Evolutionary conservation across 2,113 vertebrate genomes (phyloP), one percentile per base, ranked within the genome.

Genomic region (Cyprinodon variegatus): DNA sequence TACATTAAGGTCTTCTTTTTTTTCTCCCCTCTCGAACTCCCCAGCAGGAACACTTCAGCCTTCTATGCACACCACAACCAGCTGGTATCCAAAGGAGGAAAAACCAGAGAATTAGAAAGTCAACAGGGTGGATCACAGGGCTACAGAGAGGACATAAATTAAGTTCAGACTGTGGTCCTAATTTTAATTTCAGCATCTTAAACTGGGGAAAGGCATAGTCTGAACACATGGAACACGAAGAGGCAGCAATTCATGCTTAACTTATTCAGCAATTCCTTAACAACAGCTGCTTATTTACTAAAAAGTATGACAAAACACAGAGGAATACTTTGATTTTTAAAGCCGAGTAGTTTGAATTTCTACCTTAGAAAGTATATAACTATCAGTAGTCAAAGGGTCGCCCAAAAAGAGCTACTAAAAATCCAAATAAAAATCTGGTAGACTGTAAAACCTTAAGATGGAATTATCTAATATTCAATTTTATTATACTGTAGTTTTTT

Each of bases 1-100:
- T 86, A 90, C 92, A 86, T 91, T 91, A 84, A 85, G 86, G 37
- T 83, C 41, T 75, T 68, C 69, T 48, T 63, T 36, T 74, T 70
- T 64, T 66, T 45, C 14, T 45, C n/a, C 39, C 38, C 68, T 59
- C 65, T 79, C 48, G 77, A 72, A 70, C 71, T 77, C 82, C 76
- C 79, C 61, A 71, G 68, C 59, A 76, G 46, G 57, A 57, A 69
- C 68, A 60, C 77, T 72, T 64, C 67, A 65, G 76, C 76, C 57
- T 53, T 83, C 72, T 66, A 63, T 29, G 50, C 38, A 53, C 71
- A 68, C 50, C 65, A 53, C 57, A 40, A 73, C 68, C 85, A 90
- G 74, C 86, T 87, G 83, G 78, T 78, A 83, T 86, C 74, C 78
- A 85, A 72, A 81, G 65, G 67, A 41, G 73, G 68, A n/a, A 9